Base-by-base conservation (phyloP, 2,888 invertebrate genomes). In the Drosophila heteroneura region DNA sequence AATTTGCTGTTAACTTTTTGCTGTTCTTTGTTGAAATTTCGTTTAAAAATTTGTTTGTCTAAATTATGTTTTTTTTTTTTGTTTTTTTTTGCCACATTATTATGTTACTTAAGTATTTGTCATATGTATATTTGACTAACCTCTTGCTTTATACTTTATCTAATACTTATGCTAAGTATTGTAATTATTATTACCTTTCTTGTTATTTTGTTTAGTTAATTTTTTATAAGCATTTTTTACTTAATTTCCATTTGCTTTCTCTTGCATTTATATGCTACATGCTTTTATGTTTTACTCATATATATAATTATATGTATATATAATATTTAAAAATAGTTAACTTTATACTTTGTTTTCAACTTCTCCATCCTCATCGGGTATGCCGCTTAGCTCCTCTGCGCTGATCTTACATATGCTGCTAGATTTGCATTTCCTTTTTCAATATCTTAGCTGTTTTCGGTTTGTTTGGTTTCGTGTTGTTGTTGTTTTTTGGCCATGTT, bases 311-410 rank as follows among this genome's bases (percentile, higher is more conserved):
- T 79, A 68, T 84, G 16, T 54, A 22, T 33, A 22, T 47, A 26
- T 26, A 63, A 73, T 86, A 74, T 91, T 89, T 92, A 92, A 91
- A 92, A 92, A 92, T 92, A 92, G 92, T 92, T 92, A 92, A 92
- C 92, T 92, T 92, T 92, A 91, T 92, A 92, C 92, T 92, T 86
- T 91, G 82, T 90, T 83, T 91, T 84, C 82, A 69, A 89, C 79
- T 70, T 68, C 22, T 10, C 61, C 63, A 62, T 78, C 65, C 71
- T 52, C 53, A 14, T 70, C 52, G 39, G 39, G 61, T 52, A 65
- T 65, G 28, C 14, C 56, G 28, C 51, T 47, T 26, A 16, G 62
- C 60, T 35, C 9, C 41, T 41, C 41, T 39, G 22, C 51, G 65
- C 59, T 60, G 56, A 57, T 59, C 41, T 65, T 63, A 60, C 53